Evolutionary conservation across 2,888 invertebrate species (phyloP).

Genomic region (Euzetes globulus): DNA sequence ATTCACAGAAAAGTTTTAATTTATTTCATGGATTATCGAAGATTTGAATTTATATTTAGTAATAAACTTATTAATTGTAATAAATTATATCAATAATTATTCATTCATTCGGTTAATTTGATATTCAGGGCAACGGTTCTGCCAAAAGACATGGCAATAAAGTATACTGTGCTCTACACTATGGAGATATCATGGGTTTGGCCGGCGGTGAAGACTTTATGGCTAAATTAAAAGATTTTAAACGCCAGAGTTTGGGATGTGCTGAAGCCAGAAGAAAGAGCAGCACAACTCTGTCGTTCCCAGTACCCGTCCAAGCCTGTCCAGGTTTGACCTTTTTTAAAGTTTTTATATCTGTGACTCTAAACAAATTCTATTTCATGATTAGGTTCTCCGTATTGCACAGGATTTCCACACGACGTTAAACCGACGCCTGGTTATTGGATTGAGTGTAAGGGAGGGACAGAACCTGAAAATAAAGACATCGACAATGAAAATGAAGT

Average conservation of each 20-base stretch:
- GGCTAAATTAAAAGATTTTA: constrained; percentile 91
- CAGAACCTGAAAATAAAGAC: constrained; percentile 17
- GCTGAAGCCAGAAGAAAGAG: constrained; percentile 87
- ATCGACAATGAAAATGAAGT: constrained; percentile 12
- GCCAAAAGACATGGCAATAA: constrained; percentile 67
- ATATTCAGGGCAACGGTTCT: constrained; percentile 39
- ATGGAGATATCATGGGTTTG: constrained; percentile 92
- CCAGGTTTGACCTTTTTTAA: constrained; percentile 34
- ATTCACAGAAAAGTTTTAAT: too few relatives aligned
- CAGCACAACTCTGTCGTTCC: constrained; percentile 86
- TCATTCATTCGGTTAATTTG: too few relatives aligned
- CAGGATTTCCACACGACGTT: constrained; percentile 82
- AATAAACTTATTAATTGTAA: too few relatives aligned
- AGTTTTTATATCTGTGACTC: not conserved
- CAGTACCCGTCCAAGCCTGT: constrained; percentile 85
- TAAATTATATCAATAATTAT: too few relatives aligned
- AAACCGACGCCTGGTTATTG: constrained; percentile 87
- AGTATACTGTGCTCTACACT: constrained; percentile 90
- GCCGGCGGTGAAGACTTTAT: constrained; percentile 72
- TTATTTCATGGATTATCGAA: too few relatives aligned
- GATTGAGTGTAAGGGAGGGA: constrained; percentile 74
- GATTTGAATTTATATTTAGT: too few relatives aligned
- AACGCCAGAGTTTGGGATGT: constrained; percentile 89
- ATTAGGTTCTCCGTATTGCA: constrained; percentile 54
- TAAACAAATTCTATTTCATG: constrained; percentile 56